Percentiles rank a stretch among this genome's conserved stretches.
Evolutionary conservation across 2,888 invertebrate species (phyloP).

Genomic region (Amiota communis): DNA sequence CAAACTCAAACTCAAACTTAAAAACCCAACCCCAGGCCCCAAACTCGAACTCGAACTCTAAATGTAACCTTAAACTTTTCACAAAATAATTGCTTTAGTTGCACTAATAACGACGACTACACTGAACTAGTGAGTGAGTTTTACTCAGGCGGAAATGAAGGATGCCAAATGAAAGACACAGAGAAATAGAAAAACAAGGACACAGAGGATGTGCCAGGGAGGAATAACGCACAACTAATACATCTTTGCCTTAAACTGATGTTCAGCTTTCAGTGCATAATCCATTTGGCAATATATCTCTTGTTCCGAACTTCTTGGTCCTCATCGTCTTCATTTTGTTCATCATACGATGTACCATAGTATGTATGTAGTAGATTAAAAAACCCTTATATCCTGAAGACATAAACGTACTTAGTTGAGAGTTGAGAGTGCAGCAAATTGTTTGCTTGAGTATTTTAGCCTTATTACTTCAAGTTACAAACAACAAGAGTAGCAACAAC

Average conservation of each 20-base stretch:
- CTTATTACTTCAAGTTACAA: constrained; percentile 28
- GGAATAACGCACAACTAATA: not conserved
- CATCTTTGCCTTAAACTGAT: constrained; percentile 20
- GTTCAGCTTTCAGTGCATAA: constrained; percentile 37
- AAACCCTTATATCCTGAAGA: too few relatives aligned
- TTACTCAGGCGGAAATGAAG: not conserved
- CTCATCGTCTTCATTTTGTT: too few relatives aligned
- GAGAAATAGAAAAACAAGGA: not conserved
- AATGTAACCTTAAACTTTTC: constrained; percentile 48
- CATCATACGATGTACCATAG: too few relatives aligned
- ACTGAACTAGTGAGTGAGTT: not conserved
- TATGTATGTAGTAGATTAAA: not conserved
- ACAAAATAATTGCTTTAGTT: constrained; percentile 57
- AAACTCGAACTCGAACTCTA: constrained; percentile 13
- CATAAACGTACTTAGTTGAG: not conserved
- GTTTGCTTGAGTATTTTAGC: constrained; percentile 31
- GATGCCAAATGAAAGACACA: not conserved
- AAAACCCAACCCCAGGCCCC: not conserved
- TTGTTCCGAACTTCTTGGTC: constrained; percentile 18
- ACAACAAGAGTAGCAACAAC: too few relatives aligned
- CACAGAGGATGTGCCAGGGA: not conserved
- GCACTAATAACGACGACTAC: constrained; percentile 42
- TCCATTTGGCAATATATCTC: constrained; percentile 43
- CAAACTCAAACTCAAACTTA: not conserved
- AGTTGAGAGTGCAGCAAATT: constrained; percentile 8